Conservation (phyloP, 2,888 invertebrate genomes). For the Dichetophora obliterata region DNA sequence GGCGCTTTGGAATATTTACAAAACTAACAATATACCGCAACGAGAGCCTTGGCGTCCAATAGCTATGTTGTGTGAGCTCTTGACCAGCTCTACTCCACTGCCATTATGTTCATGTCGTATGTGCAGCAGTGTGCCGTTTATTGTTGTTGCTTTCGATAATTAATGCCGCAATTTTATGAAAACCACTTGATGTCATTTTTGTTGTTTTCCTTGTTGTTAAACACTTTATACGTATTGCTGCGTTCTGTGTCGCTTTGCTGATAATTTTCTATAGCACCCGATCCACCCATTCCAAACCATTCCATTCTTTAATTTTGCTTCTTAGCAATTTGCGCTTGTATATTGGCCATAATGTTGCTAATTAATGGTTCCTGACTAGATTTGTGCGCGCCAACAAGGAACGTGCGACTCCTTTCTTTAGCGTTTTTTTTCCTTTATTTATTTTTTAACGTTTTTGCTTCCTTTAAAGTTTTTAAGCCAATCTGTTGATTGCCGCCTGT, state of each 20-base stretch:
- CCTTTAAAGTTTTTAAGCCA: neutral
- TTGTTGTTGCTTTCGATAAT: constrained; percentile 5
- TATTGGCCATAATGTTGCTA: constrained; percentile 29
- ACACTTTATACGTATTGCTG: neutral
- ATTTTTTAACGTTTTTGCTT: neutral
- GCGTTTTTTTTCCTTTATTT: no score
- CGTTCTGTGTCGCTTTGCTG: neutral
- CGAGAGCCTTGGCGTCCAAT: no score
- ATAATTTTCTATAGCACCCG: neutral
- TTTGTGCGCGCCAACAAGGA: constrained; percentile 19
- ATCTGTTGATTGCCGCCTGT: constrained; percentile 28
- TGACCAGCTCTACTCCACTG: no score
- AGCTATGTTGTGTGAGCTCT: no score
- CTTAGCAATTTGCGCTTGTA: constrained; percentile 12
- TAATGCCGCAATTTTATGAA: neutral
- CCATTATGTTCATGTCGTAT: no score
- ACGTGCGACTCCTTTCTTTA: constrained; percentile 10
- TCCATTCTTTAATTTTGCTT: neutral
- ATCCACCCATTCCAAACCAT: no score
- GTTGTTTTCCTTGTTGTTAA: neutral
- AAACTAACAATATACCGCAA: no score
- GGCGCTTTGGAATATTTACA: no score
- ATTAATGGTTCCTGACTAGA: constrained; percentile 31
- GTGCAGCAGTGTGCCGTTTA: neutral
- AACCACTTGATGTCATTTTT: constrained; percentile 17